Evolutionary conservation across 2,797 vertebrate genomes (phyloP).

Genomic region (Apodemus agrarius): DNA sequence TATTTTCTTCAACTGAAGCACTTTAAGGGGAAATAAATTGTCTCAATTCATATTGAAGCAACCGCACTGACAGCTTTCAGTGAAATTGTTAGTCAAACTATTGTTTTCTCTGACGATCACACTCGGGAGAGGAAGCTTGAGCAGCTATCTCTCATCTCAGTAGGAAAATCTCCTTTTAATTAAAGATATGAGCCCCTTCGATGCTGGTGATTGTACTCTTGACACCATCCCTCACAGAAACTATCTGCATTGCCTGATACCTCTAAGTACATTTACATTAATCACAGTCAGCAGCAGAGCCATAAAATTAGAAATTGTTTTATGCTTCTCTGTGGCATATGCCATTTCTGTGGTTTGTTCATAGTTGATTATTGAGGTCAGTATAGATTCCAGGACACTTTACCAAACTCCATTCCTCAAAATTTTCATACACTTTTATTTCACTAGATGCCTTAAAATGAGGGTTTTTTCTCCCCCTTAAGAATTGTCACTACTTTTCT

Average conservation of each 20-base stretch:
- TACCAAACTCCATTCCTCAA: not conserved
- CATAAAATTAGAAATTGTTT: constrained; percentile 29
- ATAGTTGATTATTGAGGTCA: not conserved
- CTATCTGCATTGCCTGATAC: not conserved
- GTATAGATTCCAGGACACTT: not conserved
- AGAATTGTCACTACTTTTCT: not conserved
- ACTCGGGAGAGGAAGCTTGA: constrained; percentile 12
- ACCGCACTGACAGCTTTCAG: constrained; percentile 29
- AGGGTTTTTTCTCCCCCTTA: not conserved
- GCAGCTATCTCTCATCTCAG: constrained; percentile 33
- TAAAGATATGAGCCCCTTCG: constrained; percentile 42
- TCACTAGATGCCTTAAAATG: not conserved
- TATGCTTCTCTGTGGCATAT: not conserved
- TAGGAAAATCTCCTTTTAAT: constrained; percentile 68
- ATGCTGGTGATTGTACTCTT: not conserved
- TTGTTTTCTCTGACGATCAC: not conserved
- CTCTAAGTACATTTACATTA: constrained; percentile 27
- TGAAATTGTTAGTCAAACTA: constrained; percentile 26
- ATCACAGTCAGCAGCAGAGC: not conserved
- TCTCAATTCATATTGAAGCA: not conserved
- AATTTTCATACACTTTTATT: not conserved
- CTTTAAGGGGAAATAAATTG: constrained; percentile 44
- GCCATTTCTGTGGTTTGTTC: not conserved
- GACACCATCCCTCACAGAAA: not conserved
- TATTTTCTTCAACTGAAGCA: constrained; percentile 32